These are phyloP conservation scores for Otocyon megalotis DNA, from an alignment of 2,113 vertebrate genomes.

Conservation along the genomic window DNA sequence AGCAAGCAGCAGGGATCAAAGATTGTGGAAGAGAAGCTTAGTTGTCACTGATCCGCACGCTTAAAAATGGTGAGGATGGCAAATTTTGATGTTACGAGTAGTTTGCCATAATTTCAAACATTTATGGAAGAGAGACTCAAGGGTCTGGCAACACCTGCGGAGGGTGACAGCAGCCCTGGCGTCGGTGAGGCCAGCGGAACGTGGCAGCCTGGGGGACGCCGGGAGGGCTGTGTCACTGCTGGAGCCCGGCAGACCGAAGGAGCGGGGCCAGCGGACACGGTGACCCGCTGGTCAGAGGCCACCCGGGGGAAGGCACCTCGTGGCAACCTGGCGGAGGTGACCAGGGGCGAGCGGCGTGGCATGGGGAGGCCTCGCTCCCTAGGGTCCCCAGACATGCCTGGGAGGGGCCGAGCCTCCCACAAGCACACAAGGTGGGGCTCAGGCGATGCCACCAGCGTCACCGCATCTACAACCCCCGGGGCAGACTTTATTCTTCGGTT, in stretches of 20 bases:
- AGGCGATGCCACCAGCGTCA: rapidly evolving
- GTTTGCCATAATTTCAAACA: not conserved
- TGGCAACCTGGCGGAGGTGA: not conserved
- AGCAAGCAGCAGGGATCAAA: rapidly evolving
- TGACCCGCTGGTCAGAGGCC: not conserved
- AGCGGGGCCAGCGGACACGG: not conserved
- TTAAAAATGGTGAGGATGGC: rapidly evolving
- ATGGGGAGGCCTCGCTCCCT: not conserved
- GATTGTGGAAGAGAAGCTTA: not conserved
- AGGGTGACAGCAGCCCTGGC: not conserved
- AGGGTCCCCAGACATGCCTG: not conserved
- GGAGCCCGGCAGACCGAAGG: not conserved
- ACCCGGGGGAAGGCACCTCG: rapidly evolving
- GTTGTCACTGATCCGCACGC: not conserved
- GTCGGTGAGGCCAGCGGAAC: rapidly evolving
- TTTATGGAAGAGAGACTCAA: not conserved
- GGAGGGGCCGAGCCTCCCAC: not conserved
- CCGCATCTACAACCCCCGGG: not conserved
- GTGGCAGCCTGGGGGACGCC: not conserved
- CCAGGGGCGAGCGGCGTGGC: too few relatives aligned
- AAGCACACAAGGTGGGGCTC: not conserved
- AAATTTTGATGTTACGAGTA: rapidly evolving
- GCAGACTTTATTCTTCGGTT: not conserved
- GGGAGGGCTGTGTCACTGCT: not conserved
- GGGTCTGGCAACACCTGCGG: too few relatives aligned